Conservation (phyloP, 2,113 vertebrate species). For the Sebastes fasciatus region DNA sequence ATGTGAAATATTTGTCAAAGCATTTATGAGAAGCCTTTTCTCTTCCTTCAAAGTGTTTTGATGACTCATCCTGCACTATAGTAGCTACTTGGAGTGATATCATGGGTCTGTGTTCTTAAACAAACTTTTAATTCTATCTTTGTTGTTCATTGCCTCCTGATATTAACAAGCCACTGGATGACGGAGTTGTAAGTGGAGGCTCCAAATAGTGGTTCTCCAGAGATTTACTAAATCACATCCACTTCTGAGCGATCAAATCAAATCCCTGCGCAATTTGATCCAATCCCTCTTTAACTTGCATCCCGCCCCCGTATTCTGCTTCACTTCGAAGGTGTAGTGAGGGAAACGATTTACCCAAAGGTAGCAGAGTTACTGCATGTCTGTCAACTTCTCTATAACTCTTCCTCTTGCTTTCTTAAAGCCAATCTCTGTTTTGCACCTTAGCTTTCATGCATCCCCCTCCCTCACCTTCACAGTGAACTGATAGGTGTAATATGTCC, state of each 20-base stretch:
- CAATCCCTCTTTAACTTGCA: neutral
- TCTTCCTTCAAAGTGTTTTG: neutral
- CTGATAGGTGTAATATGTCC: slow-evolving; percentile 67
- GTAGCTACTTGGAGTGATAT: neutral
- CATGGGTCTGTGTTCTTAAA: neutral
- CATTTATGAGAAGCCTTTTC: neutral
- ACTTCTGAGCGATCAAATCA: neutral
- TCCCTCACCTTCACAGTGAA: slow-evolving; percentile 42
- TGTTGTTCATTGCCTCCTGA: neutral
- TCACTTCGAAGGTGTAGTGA: neutral
- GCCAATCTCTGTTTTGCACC: slow-evolving; percentile 40
- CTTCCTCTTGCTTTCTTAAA: slow-evolving; percentile 19
- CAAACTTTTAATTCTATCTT: neutral
- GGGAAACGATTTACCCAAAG: slow-evolving; percentile 30
- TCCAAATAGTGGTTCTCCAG: neutral
- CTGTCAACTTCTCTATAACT: slow-evolving; percentile 32
- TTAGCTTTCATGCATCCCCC: slow-evolving; percentile 15
- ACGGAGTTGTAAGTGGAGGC: neutral
- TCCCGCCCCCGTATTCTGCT: neutral
- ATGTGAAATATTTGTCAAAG: neutral
- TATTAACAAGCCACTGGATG: neutral
- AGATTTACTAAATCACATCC: neutral
- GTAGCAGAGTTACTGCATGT: slow-evolving; percentile 22
- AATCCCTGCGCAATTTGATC: neutral
- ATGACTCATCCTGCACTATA: slow-evolving; percentile 4